phyloP scores from a whole-genome alignment of 2,797 vertebrate species.

The Tapera naevia region DNA sequence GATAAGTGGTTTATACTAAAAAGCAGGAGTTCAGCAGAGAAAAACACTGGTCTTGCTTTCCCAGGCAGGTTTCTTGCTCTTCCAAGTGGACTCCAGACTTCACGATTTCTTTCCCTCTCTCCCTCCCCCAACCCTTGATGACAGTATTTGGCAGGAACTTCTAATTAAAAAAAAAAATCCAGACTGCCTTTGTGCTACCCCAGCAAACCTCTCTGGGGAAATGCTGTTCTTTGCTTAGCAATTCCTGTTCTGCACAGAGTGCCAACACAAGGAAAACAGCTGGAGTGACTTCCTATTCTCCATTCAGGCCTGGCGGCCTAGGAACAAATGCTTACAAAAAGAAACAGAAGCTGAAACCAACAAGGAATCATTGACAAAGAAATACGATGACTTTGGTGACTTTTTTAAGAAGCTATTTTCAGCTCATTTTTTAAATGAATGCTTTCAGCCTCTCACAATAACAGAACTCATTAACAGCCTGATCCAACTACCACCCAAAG shows the following conservation, averaged over 20 bases:
- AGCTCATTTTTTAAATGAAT: not conserved
- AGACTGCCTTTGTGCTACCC: conserved; percentile 60
- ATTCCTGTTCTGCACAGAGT: conserved; percentile 48
- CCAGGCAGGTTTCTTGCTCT: conserved; percentile 10
- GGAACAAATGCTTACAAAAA: not conserved
- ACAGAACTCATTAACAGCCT: not conserved
- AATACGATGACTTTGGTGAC: not conserved
- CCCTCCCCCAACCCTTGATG: not conserved
- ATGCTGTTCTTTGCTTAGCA: conserved; percentile 66
- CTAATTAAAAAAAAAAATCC: conserved; percentile 43
- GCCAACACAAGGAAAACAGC: conserved; percentile 64
- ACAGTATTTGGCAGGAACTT: conserved; percentile 68
- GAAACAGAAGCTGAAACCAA: not conserved
- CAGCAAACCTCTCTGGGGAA: conserved; percentile 58
- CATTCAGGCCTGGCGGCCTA: conserved; percentile 34
- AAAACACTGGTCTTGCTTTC: not conserved
- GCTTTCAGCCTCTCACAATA: not conserved
- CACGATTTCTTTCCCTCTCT: not conserved
- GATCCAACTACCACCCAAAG: not conserved
- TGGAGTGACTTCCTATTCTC: conserved; percentile 55
- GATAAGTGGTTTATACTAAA: conserved; percentile 13
- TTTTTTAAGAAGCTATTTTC: not conserved
- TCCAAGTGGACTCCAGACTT: conserved; percentile 36
- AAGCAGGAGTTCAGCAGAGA: conserved; percentile 1
- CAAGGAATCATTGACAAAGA: not conserved